These are phyloP conservation scores for Tylochromis polylepis DNA, from an alignment of 2,113 vertebrate genomes.

Conservation along the genomic window DNA sequence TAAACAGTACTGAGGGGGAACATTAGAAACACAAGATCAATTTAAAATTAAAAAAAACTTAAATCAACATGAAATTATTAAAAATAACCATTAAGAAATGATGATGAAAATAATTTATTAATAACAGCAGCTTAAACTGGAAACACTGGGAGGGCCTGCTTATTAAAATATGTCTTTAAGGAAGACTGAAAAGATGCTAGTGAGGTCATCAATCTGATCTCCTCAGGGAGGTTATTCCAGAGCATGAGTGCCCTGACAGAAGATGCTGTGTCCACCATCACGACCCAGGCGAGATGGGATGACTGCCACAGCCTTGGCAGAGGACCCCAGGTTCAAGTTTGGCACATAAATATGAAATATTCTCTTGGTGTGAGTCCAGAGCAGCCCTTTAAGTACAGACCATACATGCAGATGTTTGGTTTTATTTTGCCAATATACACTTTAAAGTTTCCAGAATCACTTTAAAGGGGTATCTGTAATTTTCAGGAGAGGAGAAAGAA, in stretches of 20 bases:
- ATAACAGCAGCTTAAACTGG: not conserved
- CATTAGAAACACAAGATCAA: not conserved
- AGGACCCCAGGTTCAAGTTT: too few relatives aligned
- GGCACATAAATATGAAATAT: too few relatives aligned
- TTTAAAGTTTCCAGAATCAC: accelerated
- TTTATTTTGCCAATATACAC: not conserved
- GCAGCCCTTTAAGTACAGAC: not conserved
- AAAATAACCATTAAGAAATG: not conserved
- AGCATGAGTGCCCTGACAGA: too few relatives aligned
- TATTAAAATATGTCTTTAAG: too few relatives aligned
- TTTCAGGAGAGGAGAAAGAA: not conserved
- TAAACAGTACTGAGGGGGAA: not conserved
- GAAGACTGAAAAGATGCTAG: too few relatives aligned
- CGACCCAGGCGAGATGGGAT: too few relatives aligned
- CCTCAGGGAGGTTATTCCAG: too few relatives aligned
- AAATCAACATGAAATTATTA: not conserved
- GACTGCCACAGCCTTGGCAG: too few relatives aligned
- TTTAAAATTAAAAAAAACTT: not conserved
- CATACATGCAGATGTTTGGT: not conserved
- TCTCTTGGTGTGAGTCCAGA: too few relatives aligned
- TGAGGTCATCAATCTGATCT: too few relatives aligned
- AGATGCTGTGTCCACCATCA: too few relatives aligned
- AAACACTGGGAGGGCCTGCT: not conserved
- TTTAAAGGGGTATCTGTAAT: not conserved
- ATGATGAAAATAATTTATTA: not conserved